Base-by-base conservation (phyloP, 2,888 invertebrate species). In the Agrochola circellaris region DNA sequence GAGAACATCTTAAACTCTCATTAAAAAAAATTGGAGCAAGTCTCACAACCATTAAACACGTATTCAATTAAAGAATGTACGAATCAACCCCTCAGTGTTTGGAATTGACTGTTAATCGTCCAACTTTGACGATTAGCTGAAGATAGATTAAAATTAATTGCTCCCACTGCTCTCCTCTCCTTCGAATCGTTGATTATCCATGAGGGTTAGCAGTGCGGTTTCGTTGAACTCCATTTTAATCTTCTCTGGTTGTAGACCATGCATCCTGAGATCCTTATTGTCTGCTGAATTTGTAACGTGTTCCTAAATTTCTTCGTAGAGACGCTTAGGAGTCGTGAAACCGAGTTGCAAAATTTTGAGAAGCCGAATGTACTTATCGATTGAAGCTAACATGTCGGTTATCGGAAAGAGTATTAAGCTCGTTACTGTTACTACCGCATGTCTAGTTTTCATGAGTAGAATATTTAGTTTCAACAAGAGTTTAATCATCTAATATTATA, bases 61-160 rank as follows among this genome's bases (percentile, higher is more conserved):
- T 73, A 74, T 86, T 88, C 82, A 84, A 87, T 88, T 81, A 70
- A 73, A 88, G 76, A 83, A 77, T 77, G 67, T 81, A 77, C 77
- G 34, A 84, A 76, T 79, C 85, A 86, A 82, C 82, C 79, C 81
- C 79, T 87, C 70, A 74, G 66, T 82, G 90, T 89, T 92, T 87
- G 84, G 78, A 94, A 95, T 95, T 90, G 93, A 92, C 93, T 94
- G 95, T 92, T 95, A 95, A 95, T 94, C 91, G 93, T 81, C 91
- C 78, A 95, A 95, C 87, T 95, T 95, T 90, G 91, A 90, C 94
- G 93, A 93, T 95, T 93, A 93, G 90, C 89, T 89, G 89, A 90
- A 91, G 93, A 93, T 92, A 92, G 93, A 95, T 94, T 92, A 92
- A 94, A 94, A 94, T 94, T 94, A 93, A 94, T 94, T 90, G 91